Percentiles rank a stretch among this genome's conserved stretches.
phyloP scores from a whole-genome alignment of 2,113 vertebrate genomes.

The Hippocampus zosterae region DNA sequence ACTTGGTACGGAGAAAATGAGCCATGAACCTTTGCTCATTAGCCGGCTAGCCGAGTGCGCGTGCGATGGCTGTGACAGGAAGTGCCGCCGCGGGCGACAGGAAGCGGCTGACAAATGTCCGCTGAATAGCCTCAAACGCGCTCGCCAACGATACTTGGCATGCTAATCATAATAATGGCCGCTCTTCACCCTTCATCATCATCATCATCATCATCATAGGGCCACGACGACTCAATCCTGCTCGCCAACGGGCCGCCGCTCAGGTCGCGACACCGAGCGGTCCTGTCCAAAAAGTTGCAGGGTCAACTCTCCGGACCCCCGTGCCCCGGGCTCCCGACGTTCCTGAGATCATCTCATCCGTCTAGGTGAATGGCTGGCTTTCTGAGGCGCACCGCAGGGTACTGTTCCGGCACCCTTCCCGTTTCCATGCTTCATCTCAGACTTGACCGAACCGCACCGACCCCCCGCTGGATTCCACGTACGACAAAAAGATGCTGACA shows the following conservation, averaged over 20 bases:
- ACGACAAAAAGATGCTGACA: too few species aligned
- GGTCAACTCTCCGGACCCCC: too few species aligned
- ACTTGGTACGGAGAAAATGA: neutral
- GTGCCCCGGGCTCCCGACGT: too few species aligned
- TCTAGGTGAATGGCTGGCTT: too few species aligned
- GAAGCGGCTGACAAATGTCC: slow-evolving; percentile 1
- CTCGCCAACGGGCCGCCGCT: too few species aligned
- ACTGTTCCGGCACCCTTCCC: neutral
- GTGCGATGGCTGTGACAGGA: neutral
- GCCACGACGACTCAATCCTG: too few species aligned
- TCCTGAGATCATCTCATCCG: too few species aligned
- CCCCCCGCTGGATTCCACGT: too few species aligned
- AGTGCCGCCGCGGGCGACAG: neutral
- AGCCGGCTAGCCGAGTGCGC: neutral
- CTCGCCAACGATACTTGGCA: neutral
- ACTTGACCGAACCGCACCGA: neutral
- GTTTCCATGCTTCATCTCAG: neutral
- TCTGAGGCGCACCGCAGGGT: neutral
- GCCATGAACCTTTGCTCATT: neutral
- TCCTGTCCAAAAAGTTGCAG: too few species aligned
- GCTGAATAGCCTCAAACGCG: neutral
- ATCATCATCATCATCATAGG: neutral
- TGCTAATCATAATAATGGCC: neutral
- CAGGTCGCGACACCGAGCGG: too few species aligned
- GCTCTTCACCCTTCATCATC: neutral